These are phyloP conservation scores for Synergus itoensis DNA, from an alignment of 2,888 invertebrate species.

Conservation along the genomic window DNA sequence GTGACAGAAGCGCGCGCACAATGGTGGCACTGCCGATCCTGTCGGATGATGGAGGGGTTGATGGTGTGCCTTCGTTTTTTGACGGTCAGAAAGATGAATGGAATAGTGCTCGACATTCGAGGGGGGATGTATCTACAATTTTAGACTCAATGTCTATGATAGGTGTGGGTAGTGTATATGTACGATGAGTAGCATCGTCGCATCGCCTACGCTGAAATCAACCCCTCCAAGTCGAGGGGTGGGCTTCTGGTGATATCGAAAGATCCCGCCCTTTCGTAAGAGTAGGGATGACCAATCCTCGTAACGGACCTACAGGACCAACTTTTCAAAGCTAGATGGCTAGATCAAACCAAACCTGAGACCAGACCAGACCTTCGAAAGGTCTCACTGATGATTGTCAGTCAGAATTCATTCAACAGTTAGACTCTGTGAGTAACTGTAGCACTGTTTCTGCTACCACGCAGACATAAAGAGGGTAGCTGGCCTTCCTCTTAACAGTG, in stretches of 20 bases:
- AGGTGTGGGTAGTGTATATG: not conserved
- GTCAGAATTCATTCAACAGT: constrained; percentile 66
- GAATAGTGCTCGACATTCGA: not conserved
- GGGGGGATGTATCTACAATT: not conserved
- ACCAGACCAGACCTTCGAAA: constrained; percentile 66
- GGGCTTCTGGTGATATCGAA: constrained; percentile 44
- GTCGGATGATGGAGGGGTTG: constrained; percentile 45
- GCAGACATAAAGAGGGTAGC: constrained; percentile 4
- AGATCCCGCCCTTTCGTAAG: constrained; percentile 66
- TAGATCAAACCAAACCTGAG: too few relatives aligned
- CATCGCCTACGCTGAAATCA: constrained; percentile 50
- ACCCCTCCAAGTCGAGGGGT: constrained; percentile 61
- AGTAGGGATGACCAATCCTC: constrained; percentile 69
- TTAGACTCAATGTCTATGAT: not conserved
- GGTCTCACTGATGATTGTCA: constrained; percentile 68
- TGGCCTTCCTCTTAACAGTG: not conserved
- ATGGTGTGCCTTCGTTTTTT: constrained; percentile 55
- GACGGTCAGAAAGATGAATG: constrained; percentile 52
- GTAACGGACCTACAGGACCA: too few relatives aligned
- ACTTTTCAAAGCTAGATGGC: constrained; percentile 51
- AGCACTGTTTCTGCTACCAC: not conserved
- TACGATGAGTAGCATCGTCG: constrained; percentile 46
- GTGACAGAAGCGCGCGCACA: constrained; percentile 59
- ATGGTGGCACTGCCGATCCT: constrained; percentile 53
- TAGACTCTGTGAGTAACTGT: constrained; percentile 43